Evolutionary conservation across 92 coral and sea anemone species (phyloP).

Genomic region (Muricea muricata): DNA sequence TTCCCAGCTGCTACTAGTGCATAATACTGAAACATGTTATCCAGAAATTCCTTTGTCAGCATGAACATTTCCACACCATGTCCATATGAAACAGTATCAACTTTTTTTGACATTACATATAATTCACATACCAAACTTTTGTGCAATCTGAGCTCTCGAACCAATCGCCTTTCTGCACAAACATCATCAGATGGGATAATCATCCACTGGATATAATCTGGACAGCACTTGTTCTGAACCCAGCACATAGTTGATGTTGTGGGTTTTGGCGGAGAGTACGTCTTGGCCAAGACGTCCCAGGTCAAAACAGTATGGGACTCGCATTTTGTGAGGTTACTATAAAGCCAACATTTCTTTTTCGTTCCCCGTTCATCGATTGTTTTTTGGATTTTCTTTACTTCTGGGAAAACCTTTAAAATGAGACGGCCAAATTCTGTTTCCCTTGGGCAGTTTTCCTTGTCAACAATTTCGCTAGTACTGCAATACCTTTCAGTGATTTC

Average conservation of each 20-base stretch:
- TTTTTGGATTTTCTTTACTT: neutral
- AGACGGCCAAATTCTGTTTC: neutral
- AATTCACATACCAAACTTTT: neutral
- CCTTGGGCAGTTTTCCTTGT: neutral
- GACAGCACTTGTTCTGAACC: conserved; percentile 1
- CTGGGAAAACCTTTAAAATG: neutral
- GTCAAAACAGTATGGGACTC: neutral
- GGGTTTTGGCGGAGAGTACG: conserved; percentile 26
- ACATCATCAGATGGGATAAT: conserved; percentile 9
- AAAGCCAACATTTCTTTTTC: neutral
- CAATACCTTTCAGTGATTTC: neutral
- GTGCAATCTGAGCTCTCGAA: conserved; percentile 26
- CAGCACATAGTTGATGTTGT: neutral
- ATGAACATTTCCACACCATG: neutral
- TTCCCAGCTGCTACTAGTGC: no score
- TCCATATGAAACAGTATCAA: neutral
- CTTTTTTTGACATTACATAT: conserved; percentile 13
- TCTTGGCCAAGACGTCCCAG: neutral
- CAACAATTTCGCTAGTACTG: neutral
- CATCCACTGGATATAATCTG: conserved; percentile 20
- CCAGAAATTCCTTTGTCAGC: neutral
- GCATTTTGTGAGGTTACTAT: neutral
- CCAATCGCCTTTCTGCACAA: conserved; percentile 18
- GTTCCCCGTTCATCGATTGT: neutral
- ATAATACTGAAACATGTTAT: conserved; percentile 35